Evolutionary conservation across 1,140 invertebrate genomes (phyloP).

Genomic region (Oncopeltus fasciatus): DNA sequence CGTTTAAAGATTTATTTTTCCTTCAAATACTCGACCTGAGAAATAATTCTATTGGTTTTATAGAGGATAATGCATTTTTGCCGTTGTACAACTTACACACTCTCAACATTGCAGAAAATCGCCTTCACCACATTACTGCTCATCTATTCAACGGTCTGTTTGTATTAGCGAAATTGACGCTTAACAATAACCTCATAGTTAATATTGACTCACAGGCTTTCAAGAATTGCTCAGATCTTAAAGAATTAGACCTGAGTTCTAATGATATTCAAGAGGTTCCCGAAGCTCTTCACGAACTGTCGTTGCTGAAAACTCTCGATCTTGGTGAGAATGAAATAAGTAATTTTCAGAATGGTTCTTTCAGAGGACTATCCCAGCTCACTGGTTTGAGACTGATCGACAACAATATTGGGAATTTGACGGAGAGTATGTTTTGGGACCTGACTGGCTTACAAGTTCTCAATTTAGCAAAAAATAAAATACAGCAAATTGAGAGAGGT

Average conservation of each 20-base stretch:
- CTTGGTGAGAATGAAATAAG: slow-evolving; percentile 74
- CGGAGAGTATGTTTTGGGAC: slow-evolving; percentile 71
- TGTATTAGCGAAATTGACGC: slow-evolving; percentile 64
- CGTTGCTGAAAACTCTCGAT: slow-evolving; percentile 71
- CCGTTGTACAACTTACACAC: slow-evolving; percentile 75
- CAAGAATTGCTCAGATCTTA: slow-evolving; percentile 76
- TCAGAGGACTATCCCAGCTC: slow-evolving; percentile 66
- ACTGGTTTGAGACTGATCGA: slow-evolving; percentile 71
- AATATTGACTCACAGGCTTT: slow-evolving; percentile 70
- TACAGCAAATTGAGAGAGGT: slow-evolving; percentile 63
- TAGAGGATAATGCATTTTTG: slow-evolving; percentile 73
- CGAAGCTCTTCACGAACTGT: slow-evolving; percentile 61
- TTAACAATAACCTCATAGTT: slow-evolving; percentile 72
- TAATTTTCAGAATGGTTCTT: slow-evolving; percentile 63
- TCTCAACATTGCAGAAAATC: slow-evolving; percentile 70
- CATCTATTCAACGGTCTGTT: slow-evolving; percentile 72
- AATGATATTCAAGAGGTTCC: slow-evolving; percentile 71
- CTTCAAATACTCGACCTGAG: slow-evolving; percentile 74
- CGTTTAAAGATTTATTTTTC: slow-evolving; percentile 75
- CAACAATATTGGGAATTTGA: slow-evolving; percentile 73
- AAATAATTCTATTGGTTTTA: slow-evolving; percentile 73
- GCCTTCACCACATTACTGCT: slow-evolving; percentile 61
- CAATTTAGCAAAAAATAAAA: slow-evolving; percentile 75
- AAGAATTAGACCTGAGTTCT: slow-evolving; percentile 74
- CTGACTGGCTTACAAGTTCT: slow-evolving; percentile 66